Conservation (phyloP, 2,113 vertebrate species). For the Nipponia nippon region DNA sequence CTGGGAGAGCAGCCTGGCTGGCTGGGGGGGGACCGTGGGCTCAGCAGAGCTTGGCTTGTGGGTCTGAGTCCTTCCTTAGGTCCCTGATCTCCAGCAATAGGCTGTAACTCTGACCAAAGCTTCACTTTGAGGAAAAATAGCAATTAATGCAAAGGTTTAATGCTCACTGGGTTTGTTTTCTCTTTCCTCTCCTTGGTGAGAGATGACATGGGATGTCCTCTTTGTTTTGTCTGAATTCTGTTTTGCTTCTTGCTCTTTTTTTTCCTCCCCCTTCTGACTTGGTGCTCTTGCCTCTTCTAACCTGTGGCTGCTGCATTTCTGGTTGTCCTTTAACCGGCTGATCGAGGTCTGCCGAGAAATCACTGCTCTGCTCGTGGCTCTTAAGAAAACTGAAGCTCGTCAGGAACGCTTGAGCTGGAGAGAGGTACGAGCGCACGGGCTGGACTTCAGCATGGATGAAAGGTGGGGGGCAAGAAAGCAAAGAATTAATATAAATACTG, state of each 20-base stretch:
- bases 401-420: neutral
- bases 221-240: neutral
- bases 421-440: neutral
- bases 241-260: neutral
- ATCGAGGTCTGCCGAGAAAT: neutral
- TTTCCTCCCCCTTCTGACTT: neutral
- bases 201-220: neutral
- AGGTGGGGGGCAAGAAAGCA: neutral
- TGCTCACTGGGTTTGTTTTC: neutral
- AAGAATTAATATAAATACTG: accelerated
- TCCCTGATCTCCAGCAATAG: neutral
- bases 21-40: neutral
- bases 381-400: neutral
- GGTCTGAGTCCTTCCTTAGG: neutral
- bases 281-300: neutral
- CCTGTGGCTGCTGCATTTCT: neutral
- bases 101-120: neutral
- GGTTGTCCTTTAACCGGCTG: neutral
- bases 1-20: too few relatives aligned
- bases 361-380: neutral
- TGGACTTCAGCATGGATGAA: neutral
- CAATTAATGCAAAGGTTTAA: neutral
- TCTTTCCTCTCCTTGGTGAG: neutral
- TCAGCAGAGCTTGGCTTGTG: neutral
- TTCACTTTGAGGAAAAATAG: accelerated